Percentiles rank a stretch among this genome's conserved stretches.
Conservation (phyloP, 2,888 invertebrate species). For the Acrobasis suavella region DNA sequence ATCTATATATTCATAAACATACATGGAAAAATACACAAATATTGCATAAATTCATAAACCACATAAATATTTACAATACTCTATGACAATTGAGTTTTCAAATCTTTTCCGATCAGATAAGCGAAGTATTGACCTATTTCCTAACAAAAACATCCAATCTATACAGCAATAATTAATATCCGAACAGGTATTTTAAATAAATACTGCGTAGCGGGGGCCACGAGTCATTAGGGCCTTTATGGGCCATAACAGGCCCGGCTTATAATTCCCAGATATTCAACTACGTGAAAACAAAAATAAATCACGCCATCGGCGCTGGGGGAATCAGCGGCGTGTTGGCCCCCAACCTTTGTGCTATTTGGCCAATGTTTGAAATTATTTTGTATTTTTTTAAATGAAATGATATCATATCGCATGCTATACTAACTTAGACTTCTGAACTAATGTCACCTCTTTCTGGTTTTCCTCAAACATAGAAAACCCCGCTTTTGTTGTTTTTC, state of each 20-base stretch:
- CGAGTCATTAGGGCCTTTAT: slow-evolving; percentile 57
- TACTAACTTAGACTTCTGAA: too few species aligned
- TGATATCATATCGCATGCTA: too few species aligned
- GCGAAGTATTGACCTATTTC: too few species aligned
- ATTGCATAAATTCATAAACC: too few species aligned
- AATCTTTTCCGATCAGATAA: too few species aligned
- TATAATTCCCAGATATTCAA: slow-evolving; percentile 59
- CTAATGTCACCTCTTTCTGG: too few species aligned
- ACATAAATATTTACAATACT: too few species aligned
- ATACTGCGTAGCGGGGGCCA: slow-evolving; percentile 41
- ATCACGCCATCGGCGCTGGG: slow-evolving; percentile 53
- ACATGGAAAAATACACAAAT: too few species aligned
- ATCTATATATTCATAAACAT: too few species aligned
- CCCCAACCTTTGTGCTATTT: not conserved
- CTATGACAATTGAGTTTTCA: too few species aligned
- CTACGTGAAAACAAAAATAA: slow-evolving; percentile 62
- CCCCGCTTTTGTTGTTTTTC: too few species aligned
- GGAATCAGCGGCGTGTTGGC: slow-evolving; percentile 13
- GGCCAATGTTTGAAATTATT: not conserved
- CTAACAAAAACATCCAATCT: not conserved
- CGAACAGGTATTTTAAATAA: slow-evolving; percentile 43
- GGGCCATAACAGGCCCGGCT: slow-evolving; percentile 57
- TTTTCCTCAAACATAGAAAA: too few species aligned
- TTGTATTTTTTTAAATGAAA: not conserved
- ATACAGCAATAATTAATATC: not conserved